Conservation (phyloP, 1,140 invertebrate genomes). For the Dendroctonus ponderosae region DNA sequence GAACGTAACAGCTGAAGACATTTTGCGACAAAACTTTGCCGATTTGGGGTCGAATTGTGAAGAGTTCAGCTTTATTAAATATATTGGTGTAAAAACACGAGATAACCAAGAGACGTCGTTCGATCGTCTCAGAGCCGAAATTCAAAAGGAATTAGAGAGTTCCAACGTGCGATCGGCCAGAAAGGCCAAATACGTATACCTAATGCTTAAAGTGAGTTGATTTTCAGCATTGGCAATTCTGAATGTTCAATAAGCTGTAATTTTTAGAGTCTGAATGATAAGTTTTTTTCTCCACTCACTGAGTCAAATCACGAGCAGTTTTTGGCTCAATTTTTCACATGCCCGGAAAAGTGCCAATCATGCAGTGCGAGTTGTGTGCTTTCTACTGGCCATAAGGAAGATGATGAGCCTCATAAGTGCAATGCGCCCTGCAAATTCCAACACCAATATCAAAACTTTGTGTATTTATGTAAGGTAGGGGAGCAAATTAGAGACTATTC, state of each 20-base stretch:
- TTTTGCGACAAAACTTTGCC: constrained; percentile 63
- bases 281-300: constrained; percentile 70
- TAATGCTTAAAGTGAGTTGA: constrained; percentile 60
- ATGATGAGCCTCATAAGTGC: constrained; percentile 63
- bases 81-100: constrained; percentile 66
- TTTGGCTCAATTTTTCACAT: constrained; percentile 81
- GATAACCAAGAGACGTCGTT: constrained; percentile 60
- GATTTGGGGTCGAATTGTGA: constrained; percentile 64
- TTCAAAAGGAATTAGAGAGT: constrained; percentile 64
- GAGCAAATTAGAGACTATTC: neutral
- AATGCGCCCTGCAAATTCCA: constrained; percentile 64
- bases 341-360: constrained; percentile 68
- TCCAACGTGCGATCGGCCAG: constrained; percentile 67
- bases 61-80: constrained; percentile 72
- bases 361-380: constrained; percentile 69
- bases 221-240: neutral
- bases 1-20: constrained; percentile 63
- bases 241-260: neutral
- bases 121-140: constrained; percentile 52
- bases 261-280: constrained; percentile 68
- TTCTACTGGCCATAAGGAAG: constrained; percentile 76
- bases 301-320: constrained; percentile 65
- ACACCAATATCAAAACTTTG: constrained; percentile 76
- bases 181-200: constrained; percentile 64
- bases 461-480: constrained; percentile 67